Evolutionary conservation across 2,113 vertebrate genomes (phyloP), one percentile per base, ranked within the genome.

Genomic region (Trichomycterus rosablanca): DNA sequence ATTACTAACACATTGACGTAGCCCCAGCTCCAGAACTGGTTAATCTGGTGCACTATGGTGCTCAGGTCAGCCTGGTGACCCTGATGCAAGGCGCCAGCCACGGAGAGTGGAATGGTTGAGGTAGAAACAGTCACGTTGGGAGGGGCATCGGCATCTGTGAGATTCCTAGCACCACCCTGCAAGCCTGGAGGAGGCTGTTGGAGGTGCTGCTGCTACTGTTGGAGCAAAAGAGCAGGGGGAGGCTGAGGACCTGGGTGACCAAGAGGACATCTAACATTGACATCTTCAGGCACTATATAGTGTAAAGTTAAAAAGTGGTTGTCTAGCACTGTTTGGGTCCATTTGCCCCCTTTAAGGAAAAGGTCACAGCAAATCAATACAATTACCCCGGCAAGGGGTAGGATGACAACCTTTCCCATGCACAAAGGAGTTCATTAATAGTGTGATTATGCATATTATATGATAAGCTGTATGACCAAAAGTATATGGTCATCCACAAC

Each of bases 121-220:
- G 96, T 97, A 98, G 96, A 97, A 88, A 98, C 95, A 76, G 96
- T 97, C 89, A 98, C 93, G 81, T 98, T 98, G 73, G 96, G 96
- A 67, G 95, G 96, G 30, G 89, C 94, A 10, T 97, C 95, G 66
- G 90, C 90, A 59, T 97, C 92, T n/a, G 91, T 89, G 84, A 93
- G 88, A 89, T 97, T 95, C 73, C 93, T 86, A 80, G 86, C 80
- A 76, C 90, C 59, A 18, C 56, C 93, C 70, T 93, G 93, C 77
- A 90, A 79, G 74, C 85, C 85, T 4, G 74, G 68, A 1, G 84
- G 85, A 37, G 81, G 88, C 81, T 90, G 89, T 67, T 84, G 83
- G 28, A 79, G 82, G 24, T 89, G 85, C 79, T 90, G 90, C 63
- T 84, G 86, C 59, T n/a, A n/a, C 80, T 90, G 90, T 53, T 85